Conservation (phyloP, 1,140 invertebrate genomes). For the Lepidurus packardi region DNA sequence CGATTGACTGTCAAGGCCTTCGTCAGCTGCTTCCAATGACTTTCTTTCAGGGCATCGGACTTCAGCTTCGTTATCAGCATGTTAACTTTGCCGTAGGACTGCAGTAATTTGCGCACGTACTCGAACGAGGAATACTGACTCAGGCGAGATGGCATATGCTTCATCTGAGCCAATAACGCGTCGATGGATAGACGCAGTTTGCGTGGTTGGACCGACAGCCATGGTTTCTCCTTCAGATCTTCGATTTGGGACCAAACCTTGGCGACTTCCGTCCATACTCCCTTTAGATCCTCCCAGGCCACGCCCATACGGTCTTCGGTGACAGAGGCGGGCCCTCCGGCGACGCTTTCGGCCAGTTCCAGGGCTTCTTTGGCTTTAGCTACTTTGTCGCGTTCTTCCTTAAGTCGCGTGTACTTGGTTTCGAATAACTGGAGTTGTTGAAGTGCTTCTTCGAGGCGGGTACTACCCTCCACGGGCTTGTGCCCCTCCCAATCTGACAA, state of each 20-base stretch:
- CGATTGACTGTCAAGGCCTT: constrained; percentile 90
- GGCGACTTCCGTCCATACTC: constrained; percentile 92
- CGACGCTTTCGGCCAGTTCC: constrained; percentile 74
- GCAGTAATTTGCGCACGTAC: constrained; percentile 89
- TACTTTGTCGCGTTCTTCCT: constrained; percentile 97
- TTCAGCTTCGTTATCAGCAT: constrained; percentile 96
- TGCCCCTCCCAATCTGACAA: constrained; percentile 90
- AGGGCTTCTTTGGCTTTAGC: constrained; percentile 96
- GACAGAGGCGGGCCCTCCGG: constrained; percentile 38
- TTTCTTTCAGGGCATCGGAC: constrained; percentile 98
- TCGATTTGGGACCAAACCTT: constrained; percentile 97
- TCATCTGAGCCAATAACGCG: constrained; percentile 83
- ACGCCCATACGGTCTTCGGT: constrained; percentile 48
- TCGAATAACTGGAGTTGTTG: constrained; percentile 87
- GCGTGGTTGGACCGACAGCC: constrained; percentile 95
- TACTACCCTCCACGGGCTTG: constrained; percentile 89
- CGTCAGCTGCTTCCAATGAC: constrained; percentile 97
- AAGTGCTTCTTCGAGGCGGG: constrained; percentile 92
- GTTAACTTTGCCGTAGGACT: constrained; percentile 96
- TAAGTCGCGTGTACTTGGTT: constrained; percentile 85
- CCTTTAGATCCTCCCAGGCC: constrained; percentile 88
- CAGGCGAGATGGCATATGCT: constrained; percentile 89
- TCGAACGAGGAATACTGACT: constrained; percentile 97
- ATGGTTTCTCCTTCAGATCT: constrained; percentile 94
- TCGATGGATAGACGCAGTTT: constrained; percentile 93